Base-by-base conservation (phyloP, 2,113 vertebrate genomes). In the Chlamydotis undulata region DNA sequence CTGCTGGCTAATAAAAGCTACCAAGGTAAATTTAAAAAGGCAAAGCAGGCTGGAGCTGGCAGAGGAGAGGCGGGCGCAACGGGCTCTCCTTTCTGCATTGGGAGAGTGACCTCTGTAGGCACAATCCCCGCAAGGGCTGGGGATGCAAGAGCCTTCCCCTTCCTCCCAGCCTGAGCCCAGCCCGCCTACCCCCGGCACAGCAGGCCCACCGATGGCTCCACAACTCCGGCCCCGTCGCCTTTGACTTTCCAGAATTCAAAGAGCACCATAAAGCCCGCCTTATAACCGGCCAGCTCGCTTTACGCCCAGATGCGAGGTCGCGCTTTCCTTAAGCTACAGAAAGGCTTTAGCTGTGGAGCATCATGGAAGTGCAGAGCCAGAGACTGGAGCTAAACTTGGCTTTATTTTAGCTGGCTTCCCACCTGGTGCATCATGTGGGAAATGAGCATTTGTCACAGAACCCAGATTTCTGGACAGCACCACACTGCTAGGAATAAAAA, bases 41-140 rank as follows among this genome's bases (percentile, higher is more conserved):
- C 12, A 90, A 43, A 70, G 75, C 90, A 77, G 87, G 89, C 70
- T n/a, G 74, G 52, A 60, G 83, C 82, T n/a, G 82, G 89, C 83
- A 60, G 81, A 78, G 6, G 39, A 63, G 69, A 82, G 77, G 35
- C 78, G 29, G 22, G 47, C 79, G 73, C 50, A 71, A 35, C 21
- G 8, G 28, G 78, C 78, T 95, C 78, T 96, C 41, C 41, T 43
- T 43, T 96, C 94, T 76, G 96, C 93, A 97, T 97, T 97, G 97
- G 96, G 97, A 98, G 97, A 97, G 98, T 98, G 98, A 98, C 98
- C 98, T 98, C 98, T 98, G 98, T 96, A 98, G 98, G 98, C 96
- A 92, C 9, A 76, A 90, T 77, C 52, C 12, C 77, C 59, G 65
- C 93, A 90, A 90, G 87, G 90, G 77, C 91, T 35, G 47, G 14